phyloP scores from a whole-genome alignment of 2,113 vertebrate species.

The Poicephalus meyeri region DNA sequence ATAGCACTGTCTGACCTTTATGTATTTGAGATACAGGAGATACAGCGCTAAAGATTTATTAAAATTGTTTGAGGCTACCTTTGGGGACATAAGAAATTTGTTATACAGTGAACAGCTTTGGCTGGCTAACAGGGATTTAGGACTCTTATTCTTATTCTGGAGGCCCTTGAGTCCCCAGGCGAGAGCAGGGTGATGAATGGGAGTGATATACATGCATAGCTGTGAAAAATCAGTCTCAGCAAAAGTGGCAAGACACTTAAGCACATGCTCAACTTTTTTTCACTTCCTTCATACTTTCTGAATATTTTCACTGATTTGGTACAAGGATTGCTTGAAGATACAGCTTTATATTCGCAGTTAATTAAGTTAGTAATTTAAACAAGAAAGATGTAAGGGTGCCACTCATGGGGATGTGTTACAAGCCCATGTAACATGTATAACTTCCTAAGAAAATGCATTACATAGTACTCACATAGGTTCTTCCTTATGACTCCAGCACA shows the following conservation, averaged over 20 bases:
- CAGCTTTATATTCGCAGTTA: constrained; percentile 6
- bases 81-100: not conserved
- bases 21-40: not conserved
- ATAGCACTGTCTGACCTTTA: not conserved
- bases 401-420: not conserved
- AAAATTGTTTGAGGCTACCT: constrained; percentile 33
- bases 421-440: not conserved
- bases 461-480: not conserved
- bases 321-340: not conserved
- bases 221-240: constrained; percentile 31
- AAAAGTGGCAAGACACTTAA: not conserved
- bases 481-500: not conserved
- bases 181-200: constrained; percentile 28
- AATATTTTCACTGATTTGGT: not conserved
- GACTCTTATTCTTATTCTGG: not conserved
- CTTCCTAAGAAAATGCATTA: not conserved
- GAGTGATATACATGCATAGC: not conserved
- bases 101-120: not conserved
- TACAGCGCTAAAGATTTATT: constrained; percentile 29
- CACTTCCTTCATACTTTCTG: not conserved
- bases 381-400: not conserved
- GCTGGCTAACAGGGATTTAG: constrained; percentile 47
- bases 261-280: not conserved
- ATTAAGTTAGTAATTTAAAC: constrained; percentile 32
- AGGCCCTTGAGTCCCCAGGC: not conserved